Base-by-base conservation (phyloP, 2,797 vertebrate genomes). In the Eutrigla gurnardus region DNA sequence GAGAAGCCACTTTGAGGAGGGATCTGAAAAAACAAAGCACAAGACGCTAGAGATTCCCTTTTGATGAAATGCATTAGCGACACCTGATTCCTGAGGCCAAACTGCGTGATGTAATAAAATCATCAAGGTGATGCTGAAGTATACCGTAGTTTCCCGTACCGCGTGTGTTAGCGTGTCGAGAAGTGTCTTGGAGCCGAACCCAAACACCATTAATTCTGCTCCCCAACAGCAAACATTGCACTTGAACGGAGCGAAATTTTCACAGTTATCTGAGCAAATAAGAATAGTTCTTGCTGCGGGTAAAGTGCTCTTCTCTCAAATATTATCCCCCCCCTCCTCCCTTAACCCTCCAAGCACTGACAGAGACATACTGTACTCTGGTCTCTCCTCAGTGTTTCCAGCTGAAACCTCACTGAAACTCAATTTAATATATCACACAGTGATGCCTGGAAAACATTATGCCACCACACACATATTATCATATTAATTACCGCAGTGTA, bases 401-500 rank as follows among this genome's bases (percentile, higher is more conserved):
- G 87, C 84, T 87, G 74, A 93, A 92, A 91, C 85, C 89, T 90
- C 84, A 86, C 77, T 81, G 78, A 90, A 86, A 88, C 90, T 89
- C 88, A 86, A 87, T 88, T 88, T 87, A 85, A 86, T 84, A 89
- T 82, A 79, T 83, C 81, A 80, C 70, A 54, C 77, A 70, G 63
- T 54, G 80, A 87, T 85, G 87, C 76, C 90, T 92, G 89, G 91
- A 94, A 93, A 93, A 86, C 80, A 84, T 73, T 61, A 85, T 76
- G 82, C 88, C 89, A 69, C 86, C 85, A 82, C 86, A 87, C 82
- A 77, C 77, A 88, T 92, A 88, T 92, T 89, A 92, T 90, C 87
- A 90, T 91, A 90, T 94, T 92, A 92, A 94, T 94, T 89, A 86
- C 89, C 90, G 52, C 83, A 81, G 80, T 70, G 80, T 88, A 80